Conservation (phyloP, 2,797 vertebrate species). For the Melanotaenia pygmaea region DNA sequence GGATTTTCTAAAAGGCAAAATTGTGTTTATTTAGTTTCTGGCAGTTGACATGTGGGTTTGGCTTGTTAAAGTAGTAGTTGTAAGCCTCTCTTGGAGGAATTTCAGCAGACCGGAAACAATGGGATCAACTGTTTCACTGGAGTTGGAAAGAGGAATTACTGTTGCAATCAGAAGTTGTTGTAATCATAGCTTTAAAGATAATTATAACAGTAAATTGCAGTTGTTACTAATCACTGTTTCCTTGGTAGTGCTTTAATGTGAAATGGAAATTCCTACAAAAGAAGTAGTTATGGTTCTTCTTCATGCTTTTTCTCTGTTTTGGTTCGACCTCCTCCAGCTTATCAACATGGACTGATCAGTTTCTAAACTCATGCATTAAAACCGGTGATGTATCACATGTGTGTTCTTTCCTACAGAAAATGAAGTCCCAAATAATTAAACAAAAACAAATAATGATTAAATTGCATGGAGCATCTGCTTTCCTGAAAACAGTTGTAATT, state of each 20-base stretch:
- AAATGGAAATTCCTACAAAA: constrained; percentile 16
- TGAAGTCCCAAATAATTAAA: background rate
- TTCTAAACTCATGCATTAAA: background rate
- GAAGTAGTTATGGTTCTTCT: constrained; percentile 5
- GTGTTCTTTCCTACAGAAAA: background rate
- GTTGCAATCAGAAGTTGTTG: constrained; percentile 39
- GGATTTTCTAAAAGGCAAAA: constrained; percentile 1
- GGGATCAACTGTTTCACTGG: constrained; percentile 43
- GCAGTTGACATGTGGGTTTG: constrained; percentile 22
- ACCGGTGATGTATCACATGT: background rate
- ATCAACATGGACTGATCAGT: background rate
- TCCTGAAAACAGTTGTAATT: constrained; percentile 13
- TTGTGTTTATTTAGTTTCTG: constrained; percentile 33
- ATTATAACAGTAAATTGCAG: constrained; percentile 34
- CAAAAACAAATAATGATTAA: background rate
- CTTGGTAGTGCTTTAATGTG: constrained; percentile 6
- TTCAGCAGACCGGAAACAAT: constrained; percentile 38
- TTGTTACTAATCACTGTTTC: constrained; percentile 25
- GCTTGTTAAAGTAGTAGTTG: background rate
- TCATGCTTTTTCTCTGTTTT: constrained; percentile 1
- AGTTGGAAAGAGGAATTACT: constrained; percentile 45
- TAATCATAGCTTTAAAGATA: constrained; percentile 21
- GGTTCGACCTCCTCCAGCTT: background rate
- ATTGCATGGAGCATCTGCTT: background rate
- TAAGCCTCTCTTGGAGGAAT: constrained; percentile 9